Percentiles rank a stretch among this genome's conserved stretches.
These are phyloP conservation scores for Jaculus jaculus DNA, from an alignment of 2,113 vertebrate species.

Conservation along the genomic window DNA sequence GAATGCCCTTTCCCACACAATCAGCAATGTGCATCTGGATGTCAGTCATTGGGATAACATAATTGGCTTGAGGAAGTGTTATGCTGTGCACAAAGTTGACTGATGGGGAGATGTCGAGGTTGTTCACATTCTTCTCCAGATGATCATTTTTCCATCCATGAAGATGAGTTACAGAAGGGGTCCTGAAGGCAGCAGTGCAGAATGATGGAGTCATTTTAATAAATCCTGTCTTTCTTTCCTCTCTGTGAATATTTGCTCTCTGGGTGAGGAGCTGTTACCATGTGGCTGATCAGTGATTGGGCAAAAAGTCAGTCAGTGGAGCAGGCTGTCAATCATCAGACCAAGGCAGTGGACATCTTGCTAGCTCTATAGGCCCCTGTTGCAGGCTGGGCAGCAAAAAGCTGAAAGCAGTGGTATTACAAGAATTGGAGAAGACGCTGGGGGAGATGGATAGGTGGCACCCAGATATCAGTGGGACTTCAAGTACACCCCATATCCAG, in stretches of 20 bases:
- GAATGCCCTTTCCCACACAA: conserved; percentile 60
- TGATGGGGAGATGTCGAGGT: conserved; percentile 81
- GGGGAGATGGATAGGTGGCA: rapidly evolving
- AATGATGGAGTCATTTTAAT: conserved; percentile 74
- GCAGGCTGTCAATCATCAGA: not conserved
- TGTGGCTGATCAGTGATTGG: not conserved
- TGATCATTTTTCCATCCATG: conserved; percentile 77
- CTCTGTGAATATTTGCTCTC: conserved; percentile 76
- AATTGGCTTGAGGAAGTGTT: conserved; percentile 79
- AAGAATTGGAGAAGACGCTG: rapidly evolving
- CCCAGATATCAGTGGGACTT: not conserved
- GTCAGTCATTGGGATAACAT: conserved; percentile 76
- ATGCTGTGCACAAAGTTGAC: conserved; percentile 80
- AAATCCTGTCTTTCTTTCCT: conserved; percentile 69
- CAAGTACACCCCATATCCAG: rapidly evolving
- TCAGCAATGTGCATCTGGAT: not conserved
- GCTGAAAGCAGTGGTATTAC: rapidly evolving
- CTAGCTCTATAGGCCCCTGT: rapidly evolving
- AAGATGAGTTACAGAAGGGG: conserved; percentile 76
- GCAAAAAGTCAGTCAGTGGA: not conserved
- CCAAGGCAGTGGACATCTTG: rapidly evolving
- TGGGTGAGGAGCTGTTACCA: conserved; percentile 37
- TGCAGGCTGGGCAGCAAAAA: rapidly evolving
- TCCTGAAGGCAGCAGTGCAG: conserved; percentile 68
- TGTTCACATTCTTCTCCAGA: conserved; percentile 79